Base-by-base conservation (phyloP, 1,140 invertebrate genomes). In the Euura saliciscinereae region DNA sequence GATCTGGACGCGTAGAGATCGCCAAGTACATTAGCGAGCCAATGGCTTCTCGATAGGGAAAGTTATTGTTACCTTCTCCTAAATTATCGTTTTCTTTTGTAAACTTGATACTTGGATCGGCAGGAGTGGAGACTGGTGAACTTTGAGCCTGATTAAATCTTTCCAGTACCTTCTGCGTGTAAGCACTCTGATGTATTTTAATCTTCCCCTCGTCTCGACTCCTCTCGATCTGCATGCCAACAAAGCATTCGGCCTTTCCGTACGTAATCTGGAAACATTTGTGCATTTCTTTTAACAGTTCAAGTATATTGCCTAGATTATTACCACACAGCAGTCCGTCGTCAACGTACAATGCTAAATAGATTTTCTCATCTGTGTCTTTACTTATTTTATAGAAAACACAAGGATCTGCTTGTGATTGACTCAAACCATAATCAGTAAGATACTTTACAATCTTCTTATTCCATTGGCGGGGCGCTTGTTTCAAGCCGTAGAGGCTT, bases 101-200 rank as follows among this genome's bases (percentile, higher is more conserved):
- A 11, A 51, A 51, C 11, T 43, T 77, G 73, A 2, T 74, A 10
- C 59, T 13, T 11, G 59, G 42, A 43, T 71, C 43, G 28, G 76
- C 76, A 44, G 72, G 74, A 43, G 75, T 78, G 42, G 68, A 66
- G 6, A 78, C 75, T 3, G 59, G 46, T 8, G 75, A 78, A 66
- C 66, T 71, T 3, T 70, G 65, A 43, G 46, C 77, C 72, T 77
- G 75, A 43, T 70, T 46, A 59, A 80, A 77, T 10, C 65, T 13
- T 13, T 78, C 66, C 70, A 79, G 44, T 65, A 78, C 46, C 7
- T 51, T 75, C 43, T 73, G 69, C 0, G 69, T 68, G 59, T 79
- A 78, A 6, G 70, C 69, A 45, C 59, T 46, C 72, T 78, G 75
- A 71, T 65, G 45, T 0, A 78, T 71, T 69, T 45, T 43, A 6